Evolutionary conservation across 2,113 vertebrate genomes (phyloP), one percentile per base, ranked within the genome.

Genomic region (Malaclemys terrapin): DNA sequence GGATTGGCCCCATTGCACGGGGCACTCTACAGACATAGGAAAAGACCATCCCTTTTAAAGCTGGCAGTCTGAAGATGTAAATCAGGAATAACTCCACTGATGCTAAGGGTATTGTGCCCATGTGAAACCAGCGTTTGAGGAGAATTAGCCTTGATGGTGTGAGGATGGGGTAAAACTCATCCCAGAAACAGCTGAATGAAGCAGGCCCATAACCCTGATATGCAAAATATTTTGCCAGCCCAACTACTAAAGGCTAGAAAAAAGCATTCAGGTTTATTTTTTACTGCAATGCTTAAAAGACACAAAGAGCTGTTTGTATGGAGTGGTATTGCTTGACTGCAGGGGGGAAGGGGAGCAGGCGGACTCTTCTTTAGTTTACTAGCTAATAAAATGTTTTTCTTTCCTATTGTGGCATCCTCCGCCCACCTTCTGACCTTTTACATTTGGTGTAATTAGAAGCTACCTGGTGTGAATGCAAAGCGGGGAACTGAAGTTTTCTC

Each of bases 321-420:
- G 25, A 82, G 1, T 4, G 62, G 38, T 29, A 47, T 78, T 78
- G 47, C 42, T 78, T 78, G 13, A 89, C 76, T 85, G 7, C 6
- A 20, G 47, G 27, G 47, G 53, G 93, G 85, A 76, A 4, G 90
- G 78, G 76, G 84, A 45, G 31, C 65, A 88, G 76, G 31, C 57
- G 91, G 65, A 27, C 29, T 62, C 54, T 65, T 90, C 90, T 84
- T 89, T 69, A 76, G 82, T 72, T 93, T 75, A 14, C 53, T 11
- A 49, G 82, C 92, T 95, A 91, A 92, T 94, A 90, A 96, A 96
- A 79, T 89, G 88, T 90, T 93, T 97, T 89, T 90, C 69, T 88
- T 80, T 53, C 84, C 90, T 59, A 57, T 88, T 94, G 92, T 85
- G 57, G 69, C 42, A 54, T 76, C 93, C 94, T 79, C 91, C 76